A percentile compares a stretch with the other conserved stretches of the same genome.
Conservation (phyloP, 2,113 vertebrate species). For the Pachypanchax playfairii region DNA sequence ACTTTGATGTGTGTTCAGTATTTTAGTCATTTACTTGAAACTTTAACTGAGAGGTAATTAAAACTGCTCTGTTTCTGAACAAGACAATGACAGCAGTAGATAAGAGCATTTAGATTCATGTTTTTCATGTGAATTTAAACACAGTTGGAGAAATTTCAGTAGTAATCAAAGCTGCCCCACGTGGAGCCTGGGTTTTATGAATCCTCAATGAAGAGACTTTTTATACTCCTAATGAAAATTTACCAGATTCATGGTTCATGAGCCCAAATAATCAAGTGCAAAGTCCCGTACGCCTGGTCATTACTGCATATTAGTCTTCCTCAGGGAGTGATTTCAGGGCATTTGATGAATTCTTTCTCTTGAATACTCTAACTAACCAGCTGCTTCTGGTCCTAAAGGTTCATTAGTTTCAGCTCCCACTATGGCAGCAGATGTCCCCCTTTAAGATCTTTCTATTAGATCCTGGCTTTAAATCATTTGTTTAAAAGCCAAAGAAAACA, state of each 20-base stretch:
- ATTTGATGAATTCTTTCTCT: background rate
- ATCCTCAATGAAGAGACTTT: background rate
- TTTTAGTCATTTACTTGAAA: background rate
- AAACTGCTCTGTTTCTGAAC: background rate
- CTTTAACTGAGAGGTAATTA: background rate
- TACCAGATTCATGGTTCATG: background rate
- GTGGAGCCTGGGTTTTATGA: background rate
- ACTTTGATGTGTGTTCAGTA: too few species aligned
- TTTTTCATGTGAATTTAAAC: background rate
- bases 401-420: background rate
- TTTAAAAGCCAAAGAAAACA: background rate
- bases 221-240: background rate
- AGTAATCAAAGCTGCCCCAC: background rate
- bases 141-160: background rate
- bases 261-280: conserved; percentile 12
- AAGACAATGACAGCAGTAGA: background rate
- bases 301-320: background rate
- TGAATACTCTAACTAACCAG: background rate
- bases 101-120: too few species aligned
- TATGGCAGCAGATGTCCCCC: background rate
- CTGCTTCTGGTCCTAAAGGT: background rate
- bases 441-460: background rate
- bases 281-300: background rate
- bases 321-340: background rate
- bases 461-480: background rate